A percentile compares a stretch with the other conserved stretches of the same genome.
Conservation (phyloP, 2,888 invertebrate genomes). For the Venusia cambrica region DNA sequence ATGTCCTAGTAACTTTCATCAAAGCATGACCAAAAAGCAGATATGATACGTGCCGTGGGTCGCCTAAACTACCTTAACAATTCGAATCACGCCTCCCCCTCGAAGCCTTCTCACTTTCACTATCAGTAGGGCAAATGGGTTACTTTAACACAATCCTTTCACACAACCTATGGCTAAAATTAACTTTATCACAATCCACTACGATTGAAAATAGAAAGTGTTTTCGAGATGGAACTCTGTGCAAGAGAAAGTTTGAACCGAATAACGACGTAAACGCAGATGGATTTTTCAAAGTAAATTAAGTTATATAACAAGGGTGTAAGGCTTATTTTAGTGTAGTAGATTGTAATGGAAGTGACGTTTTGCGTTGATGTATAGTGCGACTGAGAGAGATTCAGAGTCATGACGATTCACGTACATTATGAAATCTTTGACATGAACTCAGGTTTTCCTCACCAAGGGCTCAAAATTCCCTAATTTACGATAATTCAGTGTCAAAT, state of each 20-base stretch:
- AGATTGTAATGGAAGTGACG: slow-evolving; percentile 30
- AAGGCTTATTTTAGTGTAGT: slow-evolving; percentile 32
- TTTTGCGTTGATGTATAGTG: slow-evolving; percentile 42
- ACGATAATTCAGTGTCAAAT: no score
- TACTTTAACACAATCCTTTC: slow-evolving; percentile 39
- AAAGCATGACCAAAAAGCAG: slow-evolving; percentile 41
- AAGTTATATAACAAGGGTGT: slow-evolving; percentile 15
- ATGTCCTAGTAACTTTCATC: slow-evolving; percentile 43
- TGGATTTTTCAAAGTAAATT: slow-evolving; percentile 22
- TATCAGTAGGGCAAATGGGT: slow-evolving; percentile 72
- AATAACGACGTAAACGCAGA: slow-evolving; percentile 56
- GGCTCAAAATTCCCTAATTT: not conserved
- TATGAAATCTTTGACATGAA: slow-evolving; percentile 74
- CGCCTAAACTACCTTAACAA: slow-evolving; percentile 70
- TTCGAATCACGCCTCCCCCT: slow-evolving; percentile 51
- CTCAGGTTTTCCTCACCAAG: slow-evolving; percentile 39
- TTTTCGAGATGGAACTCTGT: slow-evolving; percentile 40
- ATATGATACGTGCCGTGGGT: slow-evolving; percentile 53
- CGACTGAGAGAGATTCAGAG: slow-evolving; percentile 69
- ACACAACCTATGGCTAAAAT: slow-evolving; percentile 17
- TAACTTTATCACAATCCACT: slow-evolving; percentile 5
- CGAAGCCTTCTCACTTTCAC: slow-evolving; percentile 67
- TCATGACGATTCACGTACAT: slow-evolving; percentile 66
- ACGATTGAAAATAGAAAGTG: slow-evolving; percentile 20
- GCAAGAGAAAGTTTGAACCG: slow-evolving; percentile 31